A percentile compares a stretch with the other conserved stretches of the same genome.
phyloP scores from a whole-genome alignment of 2,113 vertebrate genomes.

The Lanius collurio region DNA sequence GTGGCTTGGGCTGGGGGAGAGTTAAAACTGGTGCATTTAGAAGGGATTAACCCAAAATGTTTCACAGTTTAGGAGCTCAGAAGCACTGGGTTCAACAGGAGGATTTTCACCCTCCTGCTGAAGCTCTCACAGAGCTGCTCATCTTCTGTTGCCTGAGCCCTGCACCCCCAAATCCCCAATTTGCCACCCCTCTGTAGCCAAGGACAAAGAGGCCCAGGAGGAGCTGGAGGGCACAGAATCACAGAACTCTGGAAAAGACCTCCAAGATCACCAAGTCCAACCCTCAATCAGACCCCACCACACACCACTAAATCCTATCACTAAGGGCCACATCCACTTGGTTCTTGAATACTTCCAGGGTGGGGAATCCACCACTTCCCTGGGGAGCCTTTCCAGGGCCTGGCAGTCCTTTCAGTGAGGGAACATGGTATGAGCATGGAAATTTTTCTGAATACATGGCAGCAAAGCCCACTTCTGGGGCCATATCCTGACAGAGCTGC shows the following conservation, averaged over 20 bases:
- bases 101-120: not conserved
- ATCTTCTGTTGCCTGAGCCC: not conserved
- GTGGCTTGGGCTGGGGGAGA: not conserved
- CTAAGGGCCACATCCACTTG: not conserved
- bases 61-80: not conserved
- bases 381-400: not conserved
- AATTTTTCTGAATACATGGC: accelerated
- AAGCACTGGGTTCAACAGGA: not conserved
- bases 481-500: not conserved
- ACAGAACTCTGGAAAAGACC: not conserved
- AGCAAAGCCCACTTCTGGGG: not conserved
- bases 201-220: not conserved
- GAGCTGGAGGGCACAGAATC: not conserved
- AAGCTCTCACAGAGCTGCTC: not conserved
- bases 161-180: not conserved
- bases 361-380: not conserved
- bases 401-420: not conserved
- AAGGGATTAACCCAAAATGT: not conserved
- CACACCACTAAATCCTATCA: not conserved
- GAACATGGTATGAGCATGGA: accelerated
- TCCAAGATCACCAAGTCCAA: not conserved
- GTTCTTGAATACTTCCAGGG: not conserved
- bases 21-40: accelerated
- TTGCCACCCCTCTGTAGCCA: not conserved
- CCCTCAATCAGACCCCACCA: not conserved